A percentile compares a stretch with the other conserved stretches of the same genome.
Evolutionary conservation across 2,888 invertebrate species (phyloP).

Genomic region (Drosophila picticornis): DNA sequence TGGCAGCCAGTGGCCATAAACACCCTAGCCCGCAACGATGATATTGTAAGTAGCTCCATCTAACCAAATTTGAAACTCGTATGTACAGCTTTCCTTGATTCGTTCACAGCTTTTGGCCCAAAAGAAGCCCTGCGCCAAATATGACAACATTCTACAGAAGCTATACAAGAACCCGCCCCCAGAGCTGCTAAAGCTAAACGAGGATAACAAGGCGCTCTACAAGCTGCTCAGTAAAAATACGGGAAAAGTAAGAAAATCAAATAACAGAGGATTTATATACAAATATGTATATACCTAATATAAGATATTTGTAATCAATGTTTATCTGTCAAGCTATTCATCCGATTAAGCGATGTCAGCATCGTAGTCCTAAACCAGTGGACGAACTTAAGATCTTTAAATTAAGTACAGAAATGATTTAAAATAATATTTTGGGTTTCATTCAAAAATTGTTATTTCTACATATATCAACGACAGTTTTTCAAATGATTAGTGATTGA

Average conservation of each 20-base stretch:
- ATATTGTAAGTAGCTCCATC: slow-evolving; percentile 87
- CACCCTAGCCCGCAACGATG: slow-evolving; percentile 89
- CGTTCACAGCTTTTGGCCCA: slow-evolving; percentile 82
- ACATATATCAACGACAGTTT: not conserved
- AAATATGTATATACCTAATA: not conserved
- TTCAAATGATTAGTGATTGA: not conserved
- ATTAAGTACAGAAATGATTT: not conserved
- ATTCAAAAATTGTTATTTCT: not conserved
- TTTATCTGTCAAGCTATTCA: not conserved
- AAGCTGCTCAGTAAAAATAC: slow-evolving; percentile 87
- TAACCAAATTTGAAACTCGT: not conserved
- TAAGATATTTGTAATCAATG: not conserved
- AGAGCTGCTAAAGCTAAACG: slow-evolving; percentile 86
- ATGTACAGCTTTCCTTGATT: not conserved
- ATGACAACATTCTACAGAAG: slow-evolving; percentile 86
- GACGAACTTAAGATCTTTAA: not conserved
- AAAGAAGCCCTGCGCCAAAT: slow-evolving; percentile 87
- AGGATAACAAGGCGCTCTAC: slow-evolving; percentile 88
- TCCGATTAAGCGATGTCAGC: not conserved
- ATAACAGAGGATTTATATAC: not conserved
- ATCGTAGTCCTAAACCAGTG: not conserved
- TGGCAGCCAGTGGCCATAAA: slow-evolving; percentile 97
- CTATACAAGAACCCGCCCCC: slow-evolving; percentile 86
- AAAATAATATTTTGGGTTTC: not conserved
- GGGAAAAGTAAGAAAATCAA: slow-evolving; percentile 83